Conservation (phyloP, 2,113 vertebrate genomes). For the Motacilla tschutschensis region DNA sequence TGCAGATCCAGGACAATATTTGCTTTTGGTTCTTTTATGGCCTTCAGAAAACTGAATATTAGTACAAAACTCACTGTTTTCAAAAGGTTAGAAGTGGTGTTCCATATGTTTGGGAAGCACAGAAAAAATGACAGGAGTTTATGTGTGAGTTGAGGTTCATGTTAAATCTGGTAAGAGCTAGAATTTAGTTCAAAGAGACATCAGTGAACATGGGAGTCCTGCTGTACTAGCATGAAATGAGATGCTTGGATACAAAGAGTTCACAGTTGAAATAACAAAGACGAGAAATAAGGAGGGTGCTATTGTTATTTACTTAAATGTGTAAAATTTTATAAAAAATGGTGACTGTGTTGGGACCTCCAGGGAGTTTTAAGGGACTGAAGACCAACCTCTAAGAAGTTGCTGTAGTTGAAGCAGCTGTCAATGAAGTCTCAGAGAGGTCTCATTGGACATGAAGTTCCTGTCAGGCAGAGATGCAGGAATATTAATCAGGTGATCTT, state of each 20-base stretch:
- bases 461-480: background rate
- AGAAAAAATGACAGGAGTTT: background rate
- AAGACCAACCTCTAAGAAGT: background rate
- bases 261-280: background rate
- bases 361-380: background rate
- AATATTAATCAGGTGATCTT: background rate
- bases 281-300: background rate
- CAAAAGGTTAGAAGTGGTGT: background rate
- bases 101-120: background rate
- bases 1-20: background rate
- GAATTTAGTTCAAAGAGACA: background rate
- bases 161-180: background rate
- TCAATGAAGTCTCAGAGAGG: slow-evolving; percentile 15
- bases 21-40: background rate
- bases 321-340: background rate
- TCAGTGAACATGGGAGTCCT: background rate
- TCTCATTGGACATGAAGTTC: slow-evolving; percentile 5
- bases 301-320: background rate
- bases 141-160: background rate
- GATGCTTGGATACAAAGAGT: background rate
- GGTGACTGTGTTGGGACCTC: background rate
- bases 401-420: background rate
- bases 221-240: background rate
- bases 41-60: background rate
- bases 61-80: background rate